phyloP scores from a whole-genome alignment of 2,888 invertebrate species.

The Erebia epiphron region DNA sequence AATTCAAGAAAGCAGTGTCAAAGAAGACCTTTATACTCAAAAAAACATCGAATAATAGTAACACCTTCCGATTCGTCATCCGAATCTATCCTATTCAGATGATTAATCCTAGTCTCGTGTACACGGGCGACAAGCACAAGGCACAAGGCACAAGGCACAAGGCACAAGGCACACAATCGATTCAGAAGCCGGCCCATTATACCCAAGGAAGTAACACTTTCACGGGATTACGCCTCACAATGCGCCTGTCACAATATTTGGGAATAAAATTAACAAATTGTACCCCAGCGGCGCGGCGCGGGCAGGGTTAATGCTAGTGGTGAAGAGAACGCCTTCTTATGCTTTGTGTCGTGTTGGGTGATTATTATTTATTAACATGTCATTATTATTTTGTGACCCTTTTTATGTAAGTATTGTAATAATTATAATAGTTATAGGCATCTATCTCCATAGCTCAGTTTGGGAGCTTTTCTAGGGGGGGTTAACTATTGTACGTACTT shows the following conservation, averaged over 20 bases:
- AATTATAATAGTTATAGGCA: background rate
- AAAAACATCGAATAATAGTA: slow-evolving; percentile 8
- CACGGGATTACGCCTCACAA: slow-evolving; percentile 34
- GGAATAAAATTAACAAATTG: slow-evolving; percentile 38
- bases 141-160: background rate
- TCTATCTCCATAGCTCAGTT: too few relatives aligned
- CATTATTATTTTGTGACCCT: slow-evolving; percentile 17
- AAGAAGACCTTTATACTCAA: background rate
- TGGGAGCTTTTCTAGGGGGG: too few relatives aligned
- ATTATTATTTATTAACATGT: slow-evolving; percentile 24
- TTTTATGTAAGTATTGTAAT: background rate
- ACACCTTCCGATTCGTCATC: slow-evolving; percentile 4
- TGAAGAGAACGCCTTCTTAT: slow-evolving; percentile 29
- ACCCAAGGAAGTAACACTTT: slow-evolving; percentile 41
- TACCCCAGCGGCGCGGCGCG: slow-evolving; percentile 19
- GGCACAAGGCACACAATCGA: slow-evolving; percentile 23
- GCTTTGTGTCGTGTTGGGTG: slow-evolving; percentile 20
- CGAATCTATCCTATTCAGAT: slow-evolving; percentile 13
- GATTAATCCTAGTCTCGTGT: slow-evolving; percentile 10
- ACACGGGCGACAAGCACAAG: background rate
- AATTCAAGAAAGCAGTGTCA: background rate
- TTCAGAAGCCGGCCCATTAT: slow-evolving; percentile 25
- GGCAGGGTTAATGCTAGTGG: slow-evolving; percentile 32
- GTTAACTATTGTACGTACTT: too few relatives aligned
- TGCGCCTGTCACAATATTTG: slow-evolving; percentile 43